Evolutionary conservation across 2,888 invertebrate species (phyloP), one percentile per base, ranked within the genome.

Genomic region (Leptopterna dolabrata): DNA sequence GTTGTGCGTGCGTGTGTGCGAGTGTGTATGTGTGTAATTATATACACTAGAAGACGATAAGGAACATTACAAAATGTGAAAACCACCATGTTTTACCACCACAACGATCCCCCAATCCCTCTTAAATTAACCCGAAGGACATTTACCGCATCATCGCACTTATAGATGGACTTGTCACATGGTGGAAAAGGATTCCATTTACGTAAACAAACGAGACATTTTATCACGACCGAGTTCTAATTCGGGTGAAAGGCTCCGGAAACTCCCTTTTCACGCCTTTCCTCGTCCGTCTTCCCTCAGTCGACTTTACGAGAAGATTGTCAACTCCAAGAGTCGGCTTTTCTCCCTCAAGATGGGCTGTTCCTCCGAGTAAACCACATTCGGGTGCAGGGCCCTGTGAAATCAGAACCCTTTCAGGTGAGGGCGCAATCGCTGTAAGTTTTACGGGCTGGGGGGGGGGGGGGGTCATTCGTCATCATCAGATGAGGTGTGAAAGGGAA

Each of bases 141-240:
- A 36, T 36, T 36, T 7, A 7, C 36, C 7, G 36, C 36, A 2
- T 36, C 71, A 30, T 24, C 6, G 1, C 73, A 73, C 73, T 73
- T 73, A 73, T 73, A 16, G 73, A 73, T 73, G 41, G 73, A 73
- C 73, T 36, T 73, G 73, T 73, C 73, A 73, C 2, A 36, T 16
- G 41, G 19, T 6, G 19, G 70, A 41, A 41, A 73, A 24, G 55
- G 55, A 55, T 55, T 24, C 55, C 55, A n/a, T 73, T 73, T 73
- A 36, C 30, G 73, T 36, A n/a, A 73, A 73, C 73, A 30, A 73
- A 73, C 19, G 73, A 73, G 73, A 73, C 36, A 30, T 30, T 73
- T 73, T 73, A 73, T 73, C 73, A 73, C 19, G 63, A 63, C 73
- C 73, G 19, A 73, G 36, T 73, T 73, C 73, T 73, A 30, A 73